A percentile compares a stretch with the other conserved stretches of the same genome.
Conservation (phyloP, 2,797 vertebrate genomes). For the Anguilla megastoma region DNA sequence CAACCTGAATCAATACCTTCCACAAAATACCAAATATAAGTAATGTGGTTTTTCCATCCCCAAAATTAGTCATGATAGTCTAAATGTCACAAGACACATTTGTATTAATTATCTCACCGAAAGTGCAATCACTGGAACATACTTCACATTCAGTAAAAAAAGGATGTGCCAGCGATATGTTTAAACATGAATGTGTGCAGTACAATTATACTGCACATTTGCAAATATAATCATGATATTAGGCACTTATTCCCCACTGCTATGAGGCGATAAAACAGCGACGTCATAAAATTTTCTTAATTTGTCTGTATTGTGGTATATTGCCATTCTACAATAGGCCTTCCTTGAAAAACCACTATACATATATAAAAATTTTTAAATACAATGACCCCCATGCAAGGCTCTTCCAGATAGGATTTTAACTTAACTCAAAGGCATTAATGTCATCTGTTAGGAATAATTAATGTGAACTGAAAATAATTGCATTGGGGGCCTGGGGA, state of each 20-base stretch:
- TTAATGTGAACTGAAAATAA: conserved; percentile 88
- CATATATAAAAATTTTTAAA: conserved; percentile 50
- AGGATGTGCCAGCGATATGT: neutral
- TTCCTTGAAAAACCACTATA: conserved; percentile 49
- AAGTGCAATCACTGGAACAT: neutral
- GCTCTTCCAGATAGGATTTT: conserved; percentile 68
- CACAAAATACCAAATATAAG: neutral
- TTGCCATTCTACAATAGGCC: conserved; percentile 61
- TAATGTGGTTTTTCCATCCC: neutral
- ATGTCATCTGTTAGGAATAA: conserved; percentile 84
- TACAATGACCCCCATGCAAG: conserved; percentile 64
- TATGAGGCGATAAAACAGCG: neutral
- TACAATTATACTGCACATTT: neutral
- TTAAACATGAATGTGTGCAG: neutral
- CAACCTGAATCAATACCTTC: neutral
- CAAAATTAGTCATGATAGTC: neutral
- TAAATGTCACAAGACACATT: neutral
- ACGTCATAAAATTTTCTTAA: conserved; percentile 10
- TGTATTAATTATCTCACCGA: neutral
- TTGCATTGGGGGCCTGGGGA: conserved; percentile 88
- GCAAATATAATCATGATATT: neutral
- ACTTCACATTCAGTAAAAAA: neutral
- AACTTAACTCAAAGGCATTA: conserved; percentile 86
- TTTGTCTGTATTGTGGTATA: conserved; percentile 53
- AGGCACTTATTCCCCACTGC: neutral